A percentile compares a stretch with the other conserved stretches of the same genome.
Conservation (phyloP, 2,888 invertebrate genomes). For the Aphodius sticticus region DNA sequence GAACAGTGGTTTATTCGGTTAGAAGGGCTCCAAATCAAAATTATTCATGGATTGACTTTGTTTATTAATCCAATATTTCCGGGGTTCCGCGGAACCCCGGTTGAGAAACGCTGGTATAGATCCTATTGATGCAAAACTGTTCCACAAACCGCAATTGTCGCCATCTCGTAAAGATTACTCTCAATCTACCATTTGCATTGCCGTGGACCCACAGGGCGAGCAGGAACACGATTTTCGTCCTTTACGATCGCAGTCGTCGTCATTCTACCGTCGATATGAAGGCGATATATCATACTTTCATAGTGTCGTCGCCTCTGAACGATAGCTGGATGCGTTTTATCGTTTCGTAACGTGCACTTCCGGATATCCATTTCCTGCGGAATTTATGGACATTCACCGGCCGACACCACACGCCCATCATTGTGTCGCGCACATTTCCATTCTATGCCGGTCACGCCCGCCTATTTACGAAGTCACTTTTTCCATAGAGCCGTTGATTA, state of each 20-base stretch:
- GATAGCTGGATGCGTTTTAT: conserved; percentile 28
- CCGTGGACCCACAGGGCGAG: neutral
- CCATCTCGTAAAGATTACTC: neutral
- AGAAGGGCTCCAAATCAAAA: no score
- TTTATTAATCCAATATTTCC: no score
- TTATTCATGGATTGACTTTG: no score
- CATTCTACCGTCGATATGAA: neutral
- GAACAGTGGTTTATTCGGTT: no score
- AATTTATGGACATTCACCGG: conserved; percentile 31
- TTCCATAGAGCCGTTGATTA: neutral
- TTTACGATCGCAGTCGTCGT: neutral
- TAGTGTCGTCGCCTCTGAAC: neutral
- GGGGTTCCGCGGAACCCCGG: no score
- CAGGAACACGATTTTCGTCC: neutral
- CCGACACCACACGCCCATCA: conserved; percentile 17
- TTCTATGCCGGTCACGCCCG: conserved; percentile 19
- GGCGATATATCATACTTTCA: neutral
- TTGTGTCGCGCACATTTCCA: conserved; percentile 22
- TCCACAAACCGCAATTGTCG: neutral
- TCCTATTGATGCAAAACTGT: neutral
- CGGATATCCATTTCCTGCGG: conserved; percentile 36
- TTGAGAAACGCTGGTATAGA: no score
- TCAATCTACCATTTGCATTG: neutral
- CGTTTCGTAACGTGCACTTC: conserved; percentile 36
- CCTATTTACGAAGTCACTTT: conserved; percentile 19